Percentiles rank a stretch among this genome's conserved stretches.
These are phyloP conservation scores for Pseudococcus longispinus DNA, from an alignment of 2,888 invertebrate genomes.

Conservation along the genomic window DNA sequence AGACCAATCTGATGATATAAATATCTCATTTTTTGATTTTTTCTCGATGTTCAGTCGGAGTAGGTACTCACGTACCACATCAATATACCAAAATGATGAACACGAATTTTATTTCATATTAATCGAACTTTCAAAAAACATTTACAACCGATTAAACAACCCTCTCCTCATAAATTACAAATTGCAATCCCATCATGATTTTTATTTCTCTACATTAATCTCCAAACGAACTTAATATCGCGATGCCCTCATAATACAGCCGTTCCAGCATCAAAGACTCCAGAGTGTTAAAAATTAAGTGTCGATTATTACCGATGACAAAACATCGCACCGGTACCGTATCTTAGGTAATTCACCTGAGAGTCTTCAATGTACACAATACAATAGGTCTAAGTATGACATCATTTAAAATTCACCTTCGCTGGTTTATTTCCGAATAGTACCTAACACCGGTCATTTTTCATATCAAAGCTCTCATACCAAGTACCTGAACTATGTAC, in stretches of 20 bases:
- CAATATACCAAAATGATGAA: too few relatives aligned
- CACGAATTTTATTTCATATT: too few relatives aligned
- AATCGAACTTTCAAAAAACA: too few relatives aligned
- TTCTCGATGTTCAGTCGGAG: too few relatives aligned
- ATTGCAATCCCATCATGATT: neutral
- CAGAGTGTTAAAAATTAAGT: neutral
- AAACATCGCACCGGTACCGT: neutral
- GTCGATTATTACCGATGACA: conserved; percentile 15
- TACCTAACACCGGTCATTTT: conserved; percentile 4
- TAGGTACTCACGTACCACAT: too few relatives aligned
- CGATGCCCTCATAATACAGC: neutral
- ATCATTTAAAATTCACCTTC: neutral
- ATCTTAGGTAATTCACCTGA: neutral
- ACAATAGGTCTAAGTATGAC: conserved; percentile 16
- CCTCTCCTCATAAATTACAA: neutral
- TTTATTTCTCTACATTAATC: neutral
- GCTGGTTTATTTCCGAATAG: neutral
- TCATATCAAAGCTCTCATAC: conserved; percentile 14
- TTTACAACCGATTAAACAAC: too few relatives aligned
- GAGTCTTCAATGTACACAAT: neutral
- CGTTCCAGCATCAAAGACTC: neutral
- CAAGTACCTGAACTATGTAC: neutral
- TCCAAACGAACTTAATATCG: neutral
- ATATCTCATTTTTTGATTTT: too few relatives aligned
- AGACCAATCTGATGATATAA: too few relatives aligned